Base-by-base conservation (phyloP, 2,113 vertebrate species). In the Trinectes maculatus region DNA sequence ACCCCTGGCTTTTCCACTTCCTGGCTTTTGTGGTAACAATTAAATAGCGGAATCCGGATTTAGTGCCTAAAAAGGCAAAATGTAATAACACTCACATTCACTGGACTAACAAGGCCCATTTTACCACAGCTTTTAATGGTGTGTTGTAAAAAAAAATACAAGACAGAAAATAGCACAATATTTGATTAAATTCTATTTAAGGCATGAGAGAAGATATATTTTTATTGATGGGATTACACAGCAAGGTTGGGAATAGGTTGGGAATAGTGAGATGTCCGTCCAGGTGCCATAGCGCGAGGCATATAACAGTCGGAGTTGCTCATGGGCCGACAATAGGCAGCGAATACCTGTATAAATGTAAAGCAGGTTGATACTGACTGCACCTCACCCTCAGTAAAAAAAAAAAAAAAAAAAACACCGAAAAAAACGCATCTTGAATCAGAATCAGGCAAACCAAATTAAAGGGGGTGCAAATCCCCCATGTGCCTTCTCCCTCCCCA, bases 391-490 rank as follows among this genome's bases (percentile, higher is more conserved):
- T 69, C 0, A 51, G 33, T 80, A 56, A 47, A 57, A 21, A 8
- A 13, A 8, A 6, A 37, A 56, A n/a, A 48, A 4, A 49, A 22
- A 44, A 16, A 48, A 26, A 48, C 0, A 48, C 8, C 8, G 31
- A 44, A 74, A 57, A 69, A 49, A 72, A 39, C 11, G 42, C 28
- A 77, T 74, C 83, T 83, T 73, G 80, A 86, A 85, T 84, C 76
- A 86, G 69, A 87, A 83, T 85, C 66, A 73, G 83, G 75, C 75
- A 85, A 87, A 86, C 80, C 74, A 87, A 85, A 86, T 89, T 89
- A 86, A 85, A 80, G 74, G 56, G 87, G 78, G 87, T 71, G 74
- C 79, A 85, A 85, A 79, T 78, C 66, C 85, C 87, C 83, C 73
- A 54, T 78, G 57, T 69, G 56, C 68, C 44, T 56, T 74, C 57